Base-by-base conservation (phyloP, 2,888 invertebrate genomes). In the Abrostola tripartita region DNA sequence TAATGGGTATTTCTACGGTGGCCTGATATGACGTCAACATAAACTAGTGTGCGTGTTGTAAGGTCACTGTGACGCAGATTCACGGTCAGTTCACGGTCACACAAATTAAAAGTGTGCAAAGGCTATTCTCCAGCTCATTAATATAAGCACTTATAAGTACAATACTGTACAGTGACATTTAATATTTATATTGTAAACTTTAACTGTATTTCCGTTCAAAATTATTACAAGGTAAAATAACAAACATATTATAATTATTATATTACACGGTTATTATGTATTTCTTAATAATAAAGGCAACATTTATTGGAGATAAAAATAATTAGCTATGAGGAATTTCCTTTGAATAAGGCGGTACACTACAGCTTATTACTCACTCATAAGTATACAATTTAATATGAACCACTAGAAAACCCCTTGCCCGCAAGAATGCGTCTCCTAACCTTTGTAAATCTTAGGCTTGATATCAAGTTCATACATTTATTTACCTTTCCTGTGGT, bases 31-130 rank as follows among this genome's bases (percentile, higher is more conserved):
- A 59, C 65, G 64, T 57, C 7, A 42, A 36, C 6, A 9, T 41
- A 7, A 7, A 42, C 52, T 40, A 76, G 78, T 67, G 78, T 79
- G 70, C 14, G 12, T 36, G 52, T 66, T 65, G 35, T 35, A 6
- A 65, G 14, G 44, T 67, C 65, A 62, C 70, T 60, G 52, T 72
- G 68, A 71, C 68, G 68, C 37, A 57, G 60, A 62, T 56, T 75
- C 75, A 76, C 69, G 77, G 77, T 73, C 76, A 71, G 71, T 74
- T 79, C 78, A 81, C 68, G 77, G 81, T 74, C 75, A 59, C 40
- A 55, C 37, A 55, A 61, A 70, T 75, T 67, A 67, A 44, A 50
- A 24, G 69, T 52, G 60, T 49, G 60, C 60, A 44, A 53, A 51
- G 51, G 10, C 50, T 60, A 53, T 62, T 63, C 38, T 49, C 5